phyloP scores from a whole-genome alignment of 2,888 invertebrate genomes.

The Drosophila ustulata region DNA sequence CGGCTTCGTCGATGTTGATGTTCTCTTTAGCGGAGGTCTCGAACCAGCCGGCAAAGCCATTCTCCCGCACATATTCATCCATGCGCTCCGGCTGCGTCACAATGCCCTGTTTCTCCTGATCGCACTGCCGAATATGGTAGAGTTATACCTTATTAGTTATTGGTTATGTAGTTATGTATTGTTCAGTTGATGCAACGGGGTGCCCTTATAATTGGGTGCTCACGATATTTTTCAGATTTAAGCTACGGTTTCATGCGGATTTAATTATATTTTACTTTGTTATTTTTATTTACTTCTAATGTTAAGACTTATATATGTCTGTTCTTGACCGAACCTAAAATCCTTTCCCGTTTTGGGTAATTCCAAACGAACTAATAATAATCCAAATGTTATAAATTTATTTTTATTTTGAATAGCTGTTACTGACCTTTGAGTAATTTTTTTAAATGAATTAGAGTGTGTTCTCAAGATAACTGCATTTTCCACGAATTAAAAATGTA shows the following conservation, averaged over 20 bases:
- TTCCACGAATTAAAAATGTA: too few relatives aligned
- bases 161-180: background rate
- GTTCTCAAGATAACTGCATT: too few relatives aligned
- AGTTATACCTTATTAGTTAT: too few relatives aligned
- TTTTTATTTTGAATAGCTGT: too few relatives aligned
- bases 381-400: too few relatives aligned
- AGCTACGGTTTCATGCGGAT: background rate
- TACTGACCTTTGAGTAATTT: too few relatives aligned
- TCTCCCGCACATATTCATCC: constrained; percentile 96
- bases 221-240: background rate
- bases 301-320: too few relatives aligned
- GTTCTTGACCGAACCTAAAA: too few relatives aligned
- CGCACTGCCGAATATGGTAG: constrained; percentile 88
- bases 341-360: too few relatives aligned
- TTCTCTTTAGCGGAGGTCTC: constrained; percentile 99
- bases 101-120: constrained; percentile 95
- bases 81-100: constrained; percentile 93
- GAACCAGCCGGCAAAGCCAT: constrained; percentile 97
- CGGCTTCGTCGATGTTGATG: constrained; percentile 98
- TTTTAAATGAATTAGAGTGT: too few relatives aligned
- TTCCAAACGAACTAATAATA: too few relatives aligned
- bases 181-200: background rate
- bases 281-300: background rate
- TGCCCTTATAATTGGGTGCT: background rate
- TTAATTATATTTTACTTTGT: background rate